These are phyloP conservation scores for Atractosteus spatula DNA, from an alignment of 2,113 vertebrate genomes.

Conservation along the genomic window DNA sequence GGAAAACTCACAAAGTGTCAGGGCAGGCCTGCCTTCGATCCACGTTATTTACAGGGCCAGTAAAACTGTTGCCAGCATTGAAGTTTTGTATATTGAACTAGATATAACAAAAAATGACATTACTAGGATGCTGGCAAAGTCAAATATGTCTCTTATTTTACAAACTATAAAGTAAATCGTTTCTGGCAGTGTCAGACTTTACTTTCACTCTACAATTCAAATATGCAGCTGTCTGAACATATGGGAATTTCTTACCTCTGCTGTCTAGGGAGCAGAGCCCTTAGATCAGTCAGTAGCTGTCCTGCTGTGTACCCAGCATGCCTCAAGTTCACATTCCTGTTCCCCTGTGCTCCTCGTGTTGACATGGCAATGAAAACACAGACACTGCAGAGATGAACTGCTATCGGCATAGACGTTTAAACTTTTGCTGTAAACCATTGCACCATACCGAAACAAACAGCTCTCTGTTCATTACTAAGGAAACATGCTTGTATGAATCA, in stretches of 20 bases:
- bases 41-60: slow-evolving; percentile 33
- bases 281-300: not conserved
- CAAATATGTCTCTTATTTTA: slow-evolving; percentile 43
- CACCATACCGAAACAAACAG: too few relatives aligned
- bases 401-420: not conserved
- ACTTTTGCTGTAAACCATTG: not conserved
- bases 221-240: slow-evolving; percentile 34
- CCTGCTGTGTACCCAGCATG: slow-evolving; percentile 3
- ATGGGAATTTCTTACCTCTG: slow-evolving; percentile 30
- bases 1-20: slow-evolving; percentile 43
- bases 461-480: too few relatives aligned
- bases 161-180: slow-evolving; percentile 47
- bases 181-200: slow-evolving; percentile 19
- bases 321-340: slow-evolving; percentile 21
- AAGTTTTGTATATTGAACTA: not conserved
- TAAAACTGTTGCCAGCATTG: slow-evolving; percentile 8
- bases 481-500: too few relatives aligned
- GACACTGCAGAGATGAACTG: not conserved
- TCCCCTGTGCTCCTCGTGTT: not conserved
- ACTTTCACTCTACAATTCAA: slow-evolving; percentile 17
- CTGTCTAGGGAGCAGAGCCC: slow-evolving; percentile 10
- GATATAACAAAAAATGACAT: slow-evolving; percentile 11
- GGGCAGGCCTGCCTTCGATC: slow-evolving; percentile 17
- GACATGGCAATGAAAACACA: not conserved
- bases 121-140: slow-evolving; percentile 30